Conservation (phyloP, 2,113 vertebrate genomes). For the Upupa epops region DNA sequence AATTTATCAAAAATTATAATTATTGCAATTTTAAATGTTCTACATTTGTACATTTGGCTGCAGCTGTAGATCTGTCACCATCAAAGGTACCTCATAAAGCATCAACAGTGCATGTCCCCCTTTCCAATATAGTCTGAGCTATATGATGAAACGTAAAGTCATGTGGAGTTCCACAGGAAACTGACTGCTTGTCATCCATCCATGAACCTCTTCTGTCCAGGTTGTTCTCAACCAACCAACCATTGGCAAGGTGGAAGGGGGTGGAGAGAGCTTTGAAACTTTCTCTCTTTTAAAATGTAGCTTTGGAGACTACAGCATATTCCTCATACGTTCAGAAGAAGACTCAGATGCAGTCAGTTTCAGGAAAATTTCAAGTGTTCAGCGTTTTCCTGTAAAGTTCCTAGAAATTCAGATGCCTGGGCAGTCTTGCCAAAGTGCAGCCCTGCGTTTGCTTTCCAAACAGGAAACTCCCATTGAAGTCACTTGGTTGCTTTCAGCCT, state of each 20-base stretch:
- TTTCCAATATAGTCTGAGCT: neutral
- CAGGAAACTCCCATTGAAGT: slow-evolving; percentile 2
- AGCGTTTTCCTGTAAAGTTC: neutral
- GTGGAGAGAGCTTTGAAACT: neutral
- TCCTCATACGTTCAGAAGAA: neutral
- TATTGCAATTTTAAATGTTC: too few relatives aligned
- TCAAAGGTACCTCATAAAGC: neutral
- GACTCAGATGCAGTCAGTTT: neutral
- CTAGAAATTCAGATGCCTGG: neutral
- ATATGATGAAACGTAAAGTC: neutral
- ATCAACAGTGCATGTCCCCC: neutral
- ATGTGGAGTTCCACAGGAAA: neutral
- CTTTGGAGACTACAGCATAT: neutral
- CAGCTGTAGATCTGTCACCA: neutral
- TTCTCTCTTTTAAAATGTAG: neutral
- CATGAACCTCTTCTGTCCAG: neutral
- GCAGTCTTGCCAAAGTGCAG: neutral
- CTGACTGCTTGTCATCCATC: neutral
- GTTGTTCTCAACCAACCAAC: neutral
- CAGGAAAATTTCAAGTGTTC: neutral
- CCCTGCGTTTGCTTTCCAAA: neutral
- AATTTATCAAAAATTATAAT: too few relatives aligned
- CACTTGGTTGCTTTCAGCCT: neutral
- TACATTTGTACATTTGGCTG: neutral
- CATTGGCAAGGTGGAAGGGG: neutral